These are phyloP conservation scores for Polydrusus cervinus DNA, from an alignment of 2,888 invertebrate genomes.

Conservation along the genomic window DNA sequence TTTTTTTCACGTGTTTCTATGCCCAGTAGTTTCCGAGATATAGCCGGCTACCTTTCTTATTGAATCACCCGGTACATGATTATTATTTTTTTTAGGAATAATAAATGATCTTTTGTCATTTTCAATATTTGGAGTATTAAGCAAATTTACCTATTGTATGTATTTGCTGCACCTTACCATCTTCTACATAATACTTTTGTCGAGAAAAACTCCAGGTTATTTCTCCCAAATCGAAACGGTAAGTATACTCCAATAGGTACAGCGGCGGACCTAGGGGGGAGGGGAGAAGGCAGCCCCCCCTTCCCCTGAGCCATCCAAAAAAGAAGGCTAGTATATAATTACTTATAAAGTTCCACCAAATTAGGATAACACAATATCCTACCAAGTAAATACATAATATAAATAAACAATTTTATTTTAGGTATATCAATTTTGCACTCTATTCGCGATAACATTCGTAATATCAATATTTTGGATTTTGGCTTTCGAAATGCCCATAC, in stretches of 20 bases:
- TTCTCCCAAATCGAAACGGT: constrained; percentile 61
- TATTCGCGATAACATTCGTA: constrained; percentile 67
- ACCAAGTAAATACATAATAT: too few species aligned
- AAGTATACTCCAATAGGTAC: constrained; percentile 40
- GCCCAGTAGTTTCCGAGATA: too few species aligned
- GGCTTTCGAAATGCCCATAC: constrained; percentile 72
- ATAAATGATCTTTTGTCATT: constrained; percentile 73
- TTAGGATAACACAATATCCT: too few species aligned
- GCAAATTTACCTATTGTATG: constrained; percentile 74
- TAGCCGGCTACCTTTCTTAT: too few species aligned
- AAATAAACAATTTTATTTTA: constrained; percentile 46
- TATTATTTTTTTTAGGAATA: too few species aligned
- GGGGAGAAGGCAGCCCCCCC: too few species aligned
- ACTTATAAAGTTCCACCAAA: too few species aligned
- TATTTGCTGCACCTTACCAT: constrained; percentile 72
- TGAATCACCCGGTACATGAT: too few species aligned
- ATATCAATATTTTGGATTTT: constrained; percentile 70
- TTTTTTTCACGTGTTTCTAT: too few species aligned
- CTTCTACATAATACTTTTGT: constrained; percentile 47
- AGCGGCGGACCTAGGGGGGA: too few species aligned
- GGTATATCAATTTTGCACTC: constrained; percentile 71
- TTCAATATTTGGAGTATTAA: constrained; percentile 72
- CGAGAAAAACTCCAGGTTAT: constrained; percentile 56
- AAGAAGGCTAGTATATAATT: too few species aligned
- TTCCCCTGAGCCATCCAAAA: too few species aligned